Conservation (phyloP, 1,140 invertebrate genomes). For the Eupeodes corollae region DNA sequence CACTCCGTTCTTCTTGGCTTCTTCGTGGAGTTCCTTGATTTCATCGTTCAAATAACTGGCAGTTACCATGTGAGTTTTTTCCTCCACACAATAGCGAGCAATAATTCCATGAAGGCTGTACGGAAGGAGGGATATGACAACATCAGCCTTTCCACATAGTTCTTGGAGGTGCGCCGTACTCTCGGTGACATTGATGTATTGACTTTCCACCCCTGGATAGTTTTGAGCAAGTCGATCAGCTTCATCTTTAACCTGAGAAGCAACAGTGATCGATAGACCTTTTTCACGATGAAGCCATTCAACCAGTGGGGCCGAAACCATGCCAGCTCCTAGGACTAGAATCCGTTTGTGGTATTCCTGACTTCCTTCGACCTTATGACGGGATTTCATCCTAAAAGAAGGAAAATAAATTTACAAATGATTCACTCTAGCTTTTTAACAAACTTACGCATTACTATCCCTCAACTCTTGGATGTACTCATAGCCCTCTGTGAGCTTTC, state of each 20-base stretch:
- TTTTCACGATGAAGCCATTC: constrained; percentile 84
- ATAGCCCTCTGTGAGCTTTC: constrained; percentile 79
- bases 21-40: constrained; percentile 66
- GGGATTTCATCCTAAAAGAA: constrained; percentile 36
- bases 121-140: constrained; percentile 85
- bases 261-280: constrained; percentile 70
- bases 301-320: constrained; percentile 84
- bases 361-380: constrained; percentile 44
- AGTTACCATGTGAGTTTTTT: constrained; percentile 87
- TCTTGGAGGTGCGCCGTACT: constrained; percentile 58
- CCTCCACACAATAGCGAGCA: constrained; percentile 76
- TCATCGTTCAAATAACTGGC: constrained; percentile 86
- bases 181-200: constrained; percentile 70
- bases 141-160: constrained; percentile 61
- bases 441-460: constrained; percentile 40
- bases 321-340: constrained; percentile 87
- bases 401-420: not conserved
- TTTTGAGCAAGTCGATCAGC: constrained; percentile 67
- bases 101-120: constrained; percentile 76
- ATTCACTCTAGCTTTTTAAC: not conserved
- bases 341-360: constrained; percentile 48
- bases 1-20: constrained; percentile 70
- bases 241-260: constrained; percentile 78
- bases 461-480: constrained; percentile 91
- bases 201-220: constrained; percentile 66